Conservation (phyloP, 2,888 invertebrate species). For the Plebejus melissa region DNA sequence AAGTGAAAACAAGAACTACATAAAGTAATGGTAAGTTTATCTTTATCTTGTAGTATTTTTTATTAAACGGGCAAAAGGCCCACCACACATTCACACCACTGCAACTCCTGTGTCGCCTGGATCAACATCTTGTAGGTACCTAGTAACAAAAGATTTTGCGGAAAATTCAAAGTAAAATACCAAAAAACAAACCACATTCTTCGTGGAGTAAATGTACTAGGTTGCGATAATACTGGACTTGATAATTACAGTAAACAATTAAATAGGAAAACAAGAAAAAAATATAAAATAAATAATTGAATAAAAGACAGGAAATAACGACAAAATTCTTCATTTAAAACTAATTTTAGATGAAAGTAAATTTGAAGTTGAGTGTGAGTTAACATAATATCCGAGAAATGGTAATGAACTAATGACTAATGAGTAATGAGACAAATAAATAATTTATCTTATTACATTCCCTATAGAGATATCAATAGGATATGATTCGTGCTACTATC, state of each 20-base stretch:
- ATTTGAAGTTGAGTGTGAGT: neutral
- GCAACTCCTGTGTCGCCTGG: too few species aligned
- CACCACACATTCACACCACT: too few species aligned
- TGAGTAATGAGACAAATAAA: neutral
- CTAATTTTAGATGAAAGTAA: neutral
- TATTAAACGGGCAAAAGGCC: too few species aligned
- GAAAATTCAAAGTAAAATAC: neutral
- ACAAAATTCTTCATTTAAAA: neutral
- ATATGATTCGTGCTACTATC: conserved; percentile 8
- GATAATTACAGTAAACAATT: neutral
- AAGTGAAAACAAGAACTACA: neutral
- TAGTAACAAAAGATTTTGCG: neutral
- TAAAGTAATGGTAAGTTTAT: conserved; percentile 6
- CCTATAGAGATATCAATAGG: conserved; percentile 2
- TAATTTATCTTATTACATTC: neutral
- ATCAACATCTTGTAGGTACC: too few species aligned
- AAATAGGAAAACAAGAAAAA: neutral
- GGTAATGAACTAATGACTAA: neutral
- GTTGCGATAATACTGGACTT: too few species aligned
- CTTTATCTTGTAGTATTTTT: neutral
- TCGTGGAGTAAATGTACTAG: too few species aligned
- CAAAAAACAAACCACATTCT: too few species aligned
- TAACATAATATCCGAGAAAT: neutral
- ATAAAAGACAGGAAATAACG: neutral
- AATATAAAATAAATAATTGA: neutral